These are phyloP conservation scores for Cryptocephalus moraei DNA, from an alignment of 2,888 invertebrate species.

Conservation along the genomic window DNA sequence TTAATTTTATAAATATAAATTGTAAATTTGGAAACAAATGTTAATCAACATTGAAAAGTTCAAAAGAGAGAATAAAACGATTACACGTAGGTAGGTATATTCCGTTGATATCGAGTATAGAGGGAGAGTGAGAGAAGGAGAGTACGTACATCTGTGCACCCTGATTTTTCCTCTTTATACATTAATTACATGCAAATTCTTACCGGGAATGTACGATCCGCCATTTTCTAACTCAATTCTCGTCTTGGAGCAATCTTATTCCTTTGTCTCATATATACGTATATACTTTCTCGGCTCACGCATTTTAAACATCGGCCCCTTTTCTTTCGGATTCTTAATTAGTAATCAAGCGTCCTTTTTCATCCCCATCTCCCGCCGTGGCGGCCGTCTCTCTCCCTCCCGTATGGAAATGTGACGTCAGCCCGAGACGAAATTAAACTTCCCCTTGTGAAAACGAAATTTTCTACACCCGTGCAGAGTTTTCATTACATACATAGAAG, in stretches of 20 bases:
- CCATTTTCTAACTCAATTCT: constrained; percentile 39
- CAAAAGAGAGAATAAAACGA: too few relatives aligned
- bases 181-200: constrained; percentile 41
- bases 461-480: constrained; percentile 40
- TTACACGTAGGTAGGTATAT: too few relatives aligned
- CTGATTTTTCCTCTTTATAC: constrained; percentile 23
- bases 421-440: constrained; percentile 19
- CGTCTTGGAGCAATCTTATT: constrained; percentile 36
- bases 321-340: constrained; percentile 63
- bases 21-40: too few relatives aligned
- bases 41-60: too few relatives aligned
- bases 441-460: constrained; percentile 36
- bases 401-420: constrained; percentile 39
- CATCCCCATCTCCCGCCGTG: constrained; percentile 24
- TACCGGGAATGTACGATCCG: constrained; percentile 39
- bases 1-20: too few relatives aligned
- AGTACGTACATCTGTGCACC: constrained; percentile 31
- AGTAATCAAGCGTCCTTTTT: constrained; percentile 48
- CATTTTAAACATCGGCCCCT: constrained; percentile 44
- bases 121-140: too few relatives aligned
- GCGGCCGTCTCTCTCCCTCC: constrained; percentile 41
- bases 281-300: constrained; percentile 37
- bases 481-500: constrained; percentile 37
- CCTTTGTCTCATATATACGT: constrained; percentile 38
- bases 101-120: too few relatives aligned